Percentiles rank a stretch among this genome's conserved stretches.
Evolutionary conservation across 2,888 invertebrate genomes (phyloP).

Genomic region (Netelia inedita): DNA sequence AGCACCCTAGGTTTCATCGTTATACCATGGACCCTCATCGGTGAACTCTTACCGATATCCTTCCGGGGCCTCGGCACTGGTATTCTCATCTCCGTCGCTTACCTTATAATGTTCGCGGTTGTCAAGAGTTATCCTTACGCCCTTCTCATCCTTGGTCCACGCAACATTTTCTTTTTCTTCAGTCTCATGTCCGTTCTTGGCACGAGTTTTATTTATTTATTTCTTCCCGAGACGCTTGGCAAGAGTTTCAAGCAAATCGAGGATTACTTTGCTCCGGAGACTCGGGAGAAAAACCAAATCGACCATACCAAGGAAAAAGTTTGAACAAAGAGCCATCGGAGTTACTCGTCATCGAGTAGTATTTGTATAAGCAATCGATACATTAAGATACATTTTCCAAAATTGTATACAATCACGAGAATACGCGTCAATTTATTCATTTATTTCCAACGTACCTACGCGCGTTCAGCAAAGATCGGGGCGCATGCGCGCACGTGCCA

Average conservation of each 20-base stretch:
- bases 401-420: too few relatives aligned
- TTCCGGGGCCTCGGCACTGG: slow-evolving; percentile 86
- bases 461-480: too few relatives aligned
- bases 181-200: slow-evolving; percentile 85
- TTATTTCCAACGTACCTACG: too few relatives aligned
- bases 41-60: slow-evolving; percentile 86
- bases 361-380: neutral
- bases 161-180: slow-evolving; percentile 86
- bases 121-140: slow-evolving; percentile 86
- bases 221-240: slow-evolving; percentile 87
- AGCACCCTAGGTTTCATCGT: slow-evolving; percentile 87
- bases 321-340: too few relatives aligned
- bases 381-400: neutral
- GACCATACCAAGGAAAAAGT: neutral
- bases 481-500: too few relatives aligned
- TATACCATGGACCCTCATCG: slow-evolving; percentile 88
- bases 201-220: slow-evolving; percentile 85
- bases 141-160: slow-evolving; percentile 83
- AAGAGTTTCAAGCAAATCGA: slow-evolving; percentile 87
- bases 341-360: too few relatives aligned
- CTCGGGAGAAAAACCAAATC: neutral
- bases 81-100: slow-evolving; percentile 86
- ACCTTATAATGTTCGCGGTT: slow-evolving; percentile 86
- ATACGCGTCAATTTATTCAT: too few relatives aligned
- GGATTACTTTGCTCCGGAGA: slow-evolving; percentile 81